Evolutionary conservation across 2,888 invertebrate species (phyloP), one percentile per base, ranked within the genome.

Genomic region (Dryobotodes eremita): DNA sequence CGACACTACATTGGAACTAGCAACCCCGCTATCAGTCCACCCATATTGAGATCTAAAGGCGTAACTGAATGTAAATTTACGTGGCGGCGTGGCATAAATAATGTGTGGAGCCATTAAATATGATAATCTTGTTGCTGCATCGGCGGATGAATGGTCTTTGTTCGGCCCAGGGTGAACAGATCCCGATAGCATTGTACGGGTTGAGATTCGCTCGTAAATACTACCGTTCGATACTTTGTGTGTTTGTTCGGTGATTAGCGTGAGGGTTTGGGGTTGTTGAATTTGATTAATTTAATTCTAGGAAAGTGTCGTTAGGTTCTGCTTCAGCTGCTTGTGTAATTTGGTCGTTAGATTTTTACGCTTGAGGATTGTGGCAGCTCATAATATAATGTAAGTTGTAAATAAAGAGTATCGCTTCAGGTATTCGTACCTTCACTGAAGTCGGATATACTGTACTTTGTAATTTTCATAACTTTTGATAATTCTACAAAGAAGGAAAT

Each of bases 11-110:
- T 79, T 75, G 75, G 71, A 81, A 77, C 88, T 86, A 86, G 88
- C 91, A 92, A 90, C 91, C 89, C 90, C 89, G 85, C 82, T 94
- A 95, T 95, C 94, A 86, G 89, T 80, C 78, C 90, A 89, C 89
- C 91, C 93, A 92, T 93, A 94, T 93, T 93, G 93, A 94, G 94
- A 94, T 94, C 94, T 94, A 92, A 92, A 92, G 94, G 95, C 94
- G 95, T 92, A 91, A 90, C 93, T 90, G 92, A 93, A 93, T 93
- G 94, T 94, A 93, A 94, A 92, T 92, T 92, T 91, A 92, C 92
- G 92, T 92, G 91, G 92, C 92, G 91, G 89, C 90, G 89, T 89
- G 88, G 91, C 86, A 89, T 89, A 89, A 89, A 89, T 89, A 89
- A 89, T 89, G 89, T 91, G 91, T 92, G 85, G 85, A 87, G 86